Conservation (phyloP, 2,113 vertebrate genomes). For the Reinhardtius hippoglossoides region DNA sequence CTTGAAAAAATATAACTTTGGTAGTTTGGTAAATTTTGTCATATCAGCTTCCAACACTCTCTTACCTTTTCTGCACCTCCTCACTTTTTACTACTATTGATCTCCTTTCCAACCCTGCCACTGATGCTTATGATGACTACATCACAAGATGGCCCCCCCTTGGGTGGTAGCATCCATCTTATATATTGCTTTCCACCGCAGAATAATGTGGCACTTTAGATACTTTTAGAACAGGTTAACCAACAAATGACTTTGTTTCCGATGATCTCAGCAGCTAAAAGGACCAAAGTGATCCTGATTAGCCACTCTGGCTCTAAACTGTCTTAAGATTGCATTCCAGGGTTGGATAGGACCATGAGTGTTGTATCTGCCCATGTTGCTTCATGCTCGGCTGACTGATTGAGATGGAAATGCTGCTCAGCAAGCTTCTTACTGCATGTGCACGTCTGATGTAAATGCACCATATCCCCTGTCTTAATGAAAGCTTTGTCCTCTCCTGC, state of each 20-base stretch:
- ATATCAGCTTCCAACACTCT: too few species aligned
- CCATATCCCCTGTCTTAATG: slow-evolving; percentile 47
- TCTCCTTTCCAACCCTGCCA: neutral
- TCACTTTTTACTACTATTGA: neutral
- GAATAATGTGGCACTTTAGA: neutral
- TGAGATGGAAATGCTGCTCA: slow-evolving; percentile 34
- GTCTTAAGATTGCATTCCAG: slow-evolving; percentile 20
- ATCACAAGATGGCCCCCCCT: neutral
- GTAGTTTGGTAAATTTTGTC: too few species aligned
- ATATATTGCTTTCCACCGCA: neutral
- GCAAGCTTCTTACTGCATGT: neutral
- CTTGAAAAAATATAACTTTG: too few species aligned
- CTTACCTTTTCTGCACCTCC: neutral
- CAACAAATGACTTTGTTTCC: neutral
- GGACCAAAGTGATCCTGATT: neutral
- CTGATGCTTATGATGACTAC: neutral
- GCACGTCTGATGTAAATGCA: slow-evolving; percentile 55
- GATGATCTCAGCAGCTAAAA: neutral
- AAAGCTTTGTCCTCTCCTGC: slow-evolving; percentile 71
- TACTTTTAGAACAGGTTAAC: neutral
- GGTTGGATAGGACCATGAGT: neutral
- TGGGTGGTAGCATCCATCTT: neutral
- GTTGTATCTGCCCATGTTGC: neutral
- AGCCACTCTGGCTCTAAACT: neutral
- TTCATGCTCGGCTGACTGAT: slow-evolving; percentile 51